Evolutionary conservation across 2,888 invertebrate genomes (phyloP).

Genomic region (Endotricha flammealis): DNA sequence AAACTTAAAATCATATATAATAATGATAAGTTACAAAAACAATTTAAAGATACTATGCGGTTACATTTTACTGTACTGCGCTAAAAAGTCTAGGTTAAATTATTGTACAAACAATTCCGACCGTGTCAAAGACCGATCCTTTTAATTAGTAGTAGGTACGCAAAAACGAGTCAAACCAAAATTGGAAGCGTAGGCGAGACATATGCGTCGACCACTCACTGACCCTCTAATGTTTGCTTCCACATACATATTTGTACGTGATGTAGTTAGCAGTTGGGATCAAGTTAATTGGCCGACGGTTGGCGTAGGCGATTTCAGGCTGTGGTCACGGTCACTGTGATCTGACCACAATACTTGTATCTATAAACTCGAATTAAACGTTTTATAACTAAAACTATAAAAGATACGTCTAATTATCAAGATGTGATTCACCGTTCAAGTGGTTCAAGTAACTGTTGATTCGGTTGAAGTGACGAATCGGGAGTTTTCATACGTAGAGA

Average conservation of each 20-base stretch:
- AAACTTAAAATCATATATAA: too few species aligned
- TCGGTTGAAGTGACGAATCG: not conserved
- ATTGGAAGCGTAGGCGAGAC: conserved; percentile 53
- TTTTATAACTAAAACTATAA: not conserved
- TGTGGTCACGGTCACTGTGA: conserved; percentile 38
- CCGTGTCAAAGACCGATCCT: conserved; percentile 68
- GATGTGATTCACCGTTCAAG: not conserved
- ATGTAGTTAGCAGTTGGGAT: conserved; percentile 26
- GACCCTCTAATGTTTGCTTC: conserved; percentile 29
- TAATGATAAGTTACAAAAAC: too few species aligned
- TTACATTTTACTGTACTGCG: conserved; percentile 27
- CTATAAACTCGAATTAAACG: not conserved
- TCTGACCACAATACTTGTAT: conserved; percentile 26
- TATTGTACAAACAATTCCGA: conserved; percentile 42
- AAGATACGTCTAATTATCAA: not conserved
- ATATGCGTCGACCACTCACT: conserved; percentile 31
- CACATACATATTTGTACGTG: conserved; percentile 18
- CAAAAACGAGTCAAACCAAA: conserved; percentile 55
- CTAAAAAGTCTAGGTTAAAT: conserved; percentile 37
- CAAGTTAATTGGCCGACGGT: conserved; percentile 32
- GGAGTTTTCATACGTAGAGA: conserved; percentile 14
- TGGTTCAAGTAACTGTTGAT: not conserved
- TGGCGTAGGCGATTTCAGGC: conserved; percentile 55
- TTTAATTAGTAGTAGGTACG: conserved; percentile 71
- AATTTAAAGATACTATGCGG: too few species aligned